Evolutionary conservation across 92 coral and sea anemone species (phyloP).

Genomic region (Zoanthus solanderi): DNA sequence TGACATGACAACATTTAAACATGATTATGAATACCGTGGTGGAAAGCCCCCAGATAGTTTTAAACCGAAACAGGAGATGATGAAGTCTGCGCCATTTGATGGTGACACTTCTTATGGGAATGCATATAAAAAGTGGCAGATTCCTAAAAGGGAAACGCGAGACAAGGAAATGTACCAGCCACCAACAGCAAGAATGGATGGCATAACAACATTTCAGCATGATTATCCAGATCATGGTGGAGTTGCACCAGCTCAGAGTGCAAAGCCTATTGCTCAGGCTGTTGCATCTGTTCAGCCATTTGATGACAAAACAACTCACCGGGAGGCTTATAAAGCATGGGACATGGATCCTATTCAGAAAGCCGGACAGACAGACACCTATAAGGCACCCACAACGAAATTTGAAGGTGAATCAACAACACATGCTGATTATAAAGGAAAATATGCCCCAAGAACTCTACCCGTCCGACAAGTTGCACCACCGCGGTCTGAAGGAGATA

Average conservation of each 20-base stretch:
- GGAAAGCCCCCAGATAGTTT: constrained; percentile 94
- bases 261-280: constrained; percentile 85
- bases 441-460: constrained; percentile 81
- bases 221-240: constrained; percentile 91
- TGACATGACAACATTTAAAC: constrained; percentile 90
- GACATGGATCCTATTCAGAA: constrained; percentile 72
- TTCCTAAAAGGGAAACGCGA: constrained; percentile 80
- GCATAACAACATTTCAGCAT: constrained; percentile 90
- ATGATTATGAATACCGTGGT: constrained; percentile 86
- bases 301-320: constrained; percentile 95
- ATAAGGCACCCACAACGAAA: constrained; percentile 89
- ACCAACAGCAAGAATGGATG: constrained; percentile 85
- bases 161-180: constrained; percentile 89
- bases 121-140: constrained; percentile 84
- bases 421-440: constrained; percentile 95
- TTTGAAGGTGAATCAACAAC: constrained; percentile 96
- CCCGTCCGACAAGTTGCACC: constrained; percentile 83
- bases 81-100: constrained; percentile 90
- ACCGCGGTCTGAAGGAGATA: constrained; percentile 69
- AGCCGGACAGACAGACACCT: constrained; percentile 77
- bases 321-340: constrained; percentile 94
- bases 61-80: constrained; percentile 84
- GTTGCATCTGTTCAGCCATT: constrained; percentile 92
- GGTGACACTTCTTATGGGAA: constrained; percentile 89
- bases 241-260: constrained; percentile 89